Conservation (phyloP, 2,113 vertebrate species). For the Platysternon megacephalum region DNA sequence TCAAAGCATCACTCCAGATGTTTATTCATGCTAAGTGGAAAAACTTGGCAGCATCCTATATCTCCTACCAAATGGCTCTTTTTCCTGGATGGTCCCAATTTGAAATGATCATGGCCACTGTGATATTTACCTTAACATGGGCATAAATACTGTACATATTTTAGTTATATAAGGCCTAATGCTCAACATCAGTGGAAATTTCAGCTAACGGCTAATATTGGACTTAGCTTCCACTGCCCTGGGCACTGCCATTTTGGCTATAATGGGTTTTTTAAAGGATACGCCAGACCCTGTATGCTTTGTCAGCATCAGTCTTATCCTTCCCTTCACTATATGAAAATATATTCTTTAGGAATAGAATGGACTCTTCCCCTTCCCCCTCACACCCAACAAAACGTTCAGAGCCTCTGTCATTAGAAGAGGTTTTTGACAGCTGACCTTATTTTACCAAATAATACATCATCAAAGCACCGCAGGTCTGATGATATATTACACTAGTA, state of each 20-base stretch:
- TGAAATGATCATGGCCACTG: fast-evolving
- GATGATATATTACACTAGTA: background rate
- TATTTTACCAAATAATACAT: conserved; percentile 59
- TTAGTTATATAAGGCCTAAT: fast-evolving
- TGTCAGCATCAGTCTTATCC: background rate
- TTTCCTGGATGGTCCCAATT: background rate
- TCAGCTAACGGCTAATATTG: background rate
- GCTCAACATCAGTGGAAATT: background rate
- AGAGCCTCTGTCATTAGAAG: background rate
- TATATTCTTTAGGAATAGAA: conserved; percentile 39
- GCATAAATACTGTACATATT: fast-evolving
- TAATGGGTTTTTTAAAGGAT: background rate
- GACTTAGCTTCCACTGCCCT: background rate
- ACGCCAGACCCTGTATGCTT: background rate
- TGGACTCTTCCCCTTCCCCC: background rate
- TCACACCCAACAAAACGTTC: background rate
- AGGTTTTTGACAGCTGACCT: conserved; percentile 60
- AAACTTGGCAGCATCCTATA: background rate
- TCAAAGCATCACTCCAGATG: conserved; percentile 46
- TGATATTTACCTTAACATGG: background rate
- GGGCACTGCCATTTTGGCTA: background rate
- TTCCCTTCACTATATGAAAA: background rate
- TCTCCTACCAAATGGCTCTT: background rate
- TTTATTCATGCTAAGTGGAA: background rate
- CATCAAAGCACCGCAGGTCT: conserved; percentile 35